Evolutionary conservation across 2,888 invertebrate species (phyloP).

Genomic region (Eristalis arbustorum): DNA sequence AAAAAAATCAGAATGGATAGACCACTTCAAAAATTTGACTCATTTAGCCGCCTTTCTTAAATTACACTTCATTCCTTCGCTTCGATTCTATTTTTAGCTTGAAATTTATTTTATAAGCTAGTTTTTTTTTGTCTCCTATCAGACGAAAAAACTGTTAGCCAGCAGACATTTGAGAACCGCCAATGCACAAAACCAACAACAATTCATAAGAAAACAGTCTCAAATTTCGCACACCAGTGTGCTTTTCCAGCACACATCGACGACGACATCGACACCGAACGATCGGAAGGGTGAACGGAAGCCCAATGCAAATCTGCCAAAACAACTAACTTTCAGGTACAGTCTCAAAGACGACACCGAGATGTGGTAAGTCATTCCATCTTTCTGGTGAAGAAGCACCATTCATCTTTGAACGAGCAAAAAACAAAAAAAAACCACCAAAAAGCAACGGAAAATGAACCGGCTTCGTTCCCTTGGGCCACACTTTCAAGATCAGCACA

Average conservation of each 20-base stretch:
- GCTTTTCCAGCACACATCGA: background rate
- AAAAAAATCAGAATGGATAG: background rate
- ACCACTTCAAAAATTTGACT: background rate
- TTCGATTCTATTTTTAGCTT: conserved; percentile 36
- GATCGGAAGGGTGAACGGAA: background rate
- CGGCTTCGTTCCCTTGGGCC: conserved; percentile 38
- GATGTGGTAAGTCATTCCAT: background rate
- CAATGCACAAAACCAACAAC: conserved; percentile 14
- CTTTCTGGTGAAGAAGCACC: background rate
- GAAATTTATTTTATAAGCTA: background rate
- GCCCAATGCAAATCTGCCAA: conserved; percentile 3
- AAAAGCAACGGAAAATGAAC: conserved; percentile 7
- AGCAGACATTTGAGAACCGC: conserved; percentile 13
- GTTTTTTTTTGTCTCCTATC: background rate
- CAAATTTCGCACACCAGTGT: conserved; percentile 43
- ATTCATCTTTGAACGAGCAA: background rate
- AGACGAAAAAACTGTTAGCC: conserved; percentile 19
- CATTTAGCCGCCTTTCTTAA: conserved; percentile 9
- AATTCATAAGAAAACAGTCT: conserved; percentile 45
- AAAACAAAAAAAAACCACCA: background rate
- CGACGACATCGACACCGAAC: background rate
- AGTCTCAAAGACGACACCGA: conserved; percentile 30
- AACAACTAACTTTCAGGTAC: conserved; percentile 53
- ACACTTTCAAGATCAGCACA: conserved; percentile 26
- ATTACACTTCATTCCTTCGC: conserved; percentile 1